Percentiles rank a stretch among this genome's conserved stretches.
These are phyloP conservation scores for Perca flavescens DNA, from an alignment of 2,113 vertebrate species.

Conservation along the genomic window DNA sequence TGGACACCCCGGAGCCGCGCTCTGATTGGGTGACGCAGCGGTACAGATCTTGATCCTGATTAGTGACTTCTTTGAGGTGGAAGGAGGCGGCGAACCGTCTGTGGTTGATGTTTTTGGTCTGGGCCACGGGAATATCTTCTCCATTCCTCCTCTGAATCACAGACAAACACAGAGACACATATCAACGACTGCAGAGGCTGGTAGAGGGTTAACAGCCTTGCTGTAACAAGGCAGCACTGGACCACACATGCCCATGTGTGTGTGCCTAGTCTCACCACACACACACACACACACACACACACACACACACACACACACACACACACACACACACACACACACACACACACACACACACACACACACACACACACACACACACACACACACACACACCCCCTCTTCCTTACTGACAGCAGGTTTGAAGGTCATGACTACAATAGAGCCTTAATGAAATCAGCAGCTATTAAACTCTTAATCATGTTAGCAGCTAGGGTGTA, in stretches of 20 bases:
- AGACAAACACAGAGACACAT: slow-evolving; percentile 25
- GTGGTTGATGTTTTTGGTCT: slow-evolving; percentile 98
- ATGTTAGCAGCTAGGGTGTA: slow-evolving; percentile 67
- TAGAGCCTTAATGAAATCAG: slow-evolving; percentile 78
- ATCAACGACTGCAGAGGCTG: slow-evolving; percentile 30
- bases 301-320: not conserved
- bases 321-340: slow-evolving; percentile 18
- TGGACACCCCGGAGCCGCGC: slow-evolving; percentile 96
- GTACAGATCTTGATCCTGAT: slow-evolving; percentile 95
- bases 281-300: slow-evolving; percentile 2
- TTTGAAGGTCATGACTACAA: slow-evolving; percentile 79
- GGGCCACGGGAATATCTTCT: slow-evolving; percentile 96
- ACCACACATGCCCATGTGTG: not conserved
- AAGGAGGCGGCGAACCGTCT: slow-evolving; percentile 97
- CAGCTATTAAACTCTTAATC: slow-evolving; percentile 79
- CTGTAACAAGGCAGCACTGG: slow-evolving; percentile 45
- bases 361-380: slow-evolving; percentile 19
- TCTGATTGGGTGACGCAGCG: slow-evolving; percentile 98
- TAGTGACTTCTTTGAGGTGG: slow-evolving; percentile 94
- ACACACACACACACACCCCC: not conserved
- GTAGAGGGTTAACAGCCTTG: slow-evolving; percentile 53
- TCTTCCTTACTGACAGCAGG: slow-evolving; percentile 61
- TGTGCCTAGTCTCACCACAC: not conserved
- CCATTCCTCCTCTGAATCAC: slow-evolving; percentile 91
- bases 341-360: not conserved